Conservation (phyloP, 2,888 invertebrate species). For the Lepeophtheirus nordmannii region DNA sequence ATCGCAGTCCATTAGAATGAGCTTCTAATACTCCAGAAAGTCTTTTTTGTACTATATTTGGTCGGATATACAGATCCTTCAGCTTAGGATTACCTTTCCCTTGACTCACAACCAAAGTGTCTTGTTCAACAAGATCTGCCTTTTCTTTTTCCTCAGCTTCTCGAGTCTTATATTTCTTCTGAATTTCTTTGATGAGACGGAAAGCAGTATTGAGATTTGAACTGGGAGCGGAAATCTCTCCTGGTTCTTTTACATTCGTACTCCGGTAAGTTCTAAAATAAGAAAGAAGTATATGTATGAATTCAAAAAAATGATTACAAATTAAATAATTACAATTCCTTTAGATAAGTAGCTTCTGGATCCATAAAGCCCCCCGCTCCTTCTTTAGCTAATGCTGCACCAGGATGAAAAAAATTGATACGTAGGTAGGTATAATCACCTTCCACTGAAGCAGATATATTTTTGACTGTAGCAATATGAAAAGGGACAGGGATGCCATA, state of each 20-base stretch:
- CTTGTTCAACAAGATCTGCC: constrained; percentile 55
- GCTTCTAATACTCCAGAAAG: constrained; percentile 84
- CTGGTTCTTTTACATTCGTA: constrained; percentile 92
- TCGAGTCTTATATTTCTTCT: constrained; percentile 92
- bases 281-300: constrained; percentile 35
- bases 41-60: constrained; percentile 92
- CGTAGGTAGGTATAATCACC: constrained; percentile 94
- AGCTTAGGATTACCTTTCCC: constrained; percentile 95
- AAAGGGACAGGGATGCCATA: constrained; percentile 92
- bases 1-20: constrained; percentile 85
- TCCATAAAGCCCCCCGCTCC: constrained; percentile 72
- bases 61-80: constrained; percentile 92
- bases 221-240: constrained; percentile 81
- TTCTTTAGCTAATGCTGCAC: constrained; percentile 82
- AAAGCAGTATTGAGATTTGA: constrained; percentile 91
- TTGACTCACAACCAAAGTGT: constrained; percentile 62
- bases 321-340: constrained; percentile 53
- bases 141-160: constrained; percentile 97
- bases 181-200: constrained; percentile 94
- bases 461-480: constrained; percentile 97
- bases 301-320: constrained; percentile 23
- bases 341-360: constrained; percentile 90
- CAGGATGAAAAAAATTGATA: constrained; percentile 97
- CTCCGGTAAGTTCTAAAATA: constrained; percentile 65
- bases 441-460: constrained; percentile 94